Conservation (phyloP, 2,797 vertebrate genomes). For the Enteromius mattozi region DNA sequence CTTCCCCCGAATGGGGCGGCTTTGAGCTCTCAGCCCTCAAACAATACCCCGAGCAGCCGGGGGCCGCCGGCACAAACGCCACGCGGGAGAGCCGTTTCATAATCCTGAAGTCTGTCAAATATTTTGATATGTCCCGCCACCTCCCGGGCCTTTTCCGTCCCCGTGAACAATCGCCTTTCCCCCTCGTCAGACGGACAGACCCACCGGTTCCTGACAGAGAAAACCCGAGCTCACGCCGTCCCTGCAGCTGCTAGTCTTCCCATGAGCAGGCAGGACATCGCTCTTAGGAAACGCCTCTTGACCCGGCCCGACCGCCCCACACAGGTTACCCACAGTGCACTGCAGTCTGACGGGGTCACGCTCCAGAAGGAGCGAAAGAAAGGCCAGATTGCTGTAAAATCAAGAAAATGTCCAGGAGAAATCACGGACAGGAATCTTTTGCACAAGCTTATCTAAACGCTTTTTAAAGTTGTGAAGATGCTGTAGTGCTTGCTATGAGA, state of each 20-base stretch:
- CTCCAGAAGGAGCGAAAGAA: background rate
- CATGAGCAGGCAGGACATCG: conserved; percentile 81
- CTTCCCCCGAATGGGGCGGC: conserved; percentile 87
- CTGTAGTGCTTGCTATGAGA: background rate
- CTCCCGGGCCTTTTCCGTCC: conserved; percentile 76
- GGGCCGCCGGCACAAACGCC: conserved; percentile 89
- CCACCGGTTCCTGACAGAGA: conserved; percentile 89
- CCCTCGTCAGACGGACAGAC: conserved; percentile 82
- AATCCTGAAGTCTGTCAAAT: conserved; percentile 99
- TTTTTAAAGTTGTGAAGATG: background rate
- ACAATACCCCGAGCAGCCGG: conserved; percentile 90
- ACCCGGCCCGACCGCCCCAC: conserved; percentile 16
- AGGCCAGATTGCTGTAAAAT: background rate
- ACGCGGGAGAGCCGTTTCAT: conserved; percentile 87
- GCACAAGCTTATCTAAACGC: background rate
- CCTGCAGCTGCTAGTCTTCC: conserved; percentile 94
- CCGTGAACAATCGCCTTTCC: conserved; percentile 94
- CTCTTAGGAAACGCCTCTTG: conserved; percentile 66
- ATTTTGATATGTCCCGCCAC: conserved; percentile 97
- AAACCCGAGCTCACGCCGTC: conserved; percentile 87
- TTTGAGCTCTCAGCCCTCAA: conserved; percentile 88
- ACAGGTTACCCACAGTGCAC: conserved; percentile 56
- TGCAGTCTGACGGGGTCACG: conserved; percentile 63
- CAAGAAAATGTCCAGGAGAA: background rate
- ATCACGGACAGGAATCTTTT: background rate